These are phyloP conservation scores for Ypsolopha scabrella DNA, from an alignment of 2,888 invertebrate species.

Conservation along the genomic window DNA sequence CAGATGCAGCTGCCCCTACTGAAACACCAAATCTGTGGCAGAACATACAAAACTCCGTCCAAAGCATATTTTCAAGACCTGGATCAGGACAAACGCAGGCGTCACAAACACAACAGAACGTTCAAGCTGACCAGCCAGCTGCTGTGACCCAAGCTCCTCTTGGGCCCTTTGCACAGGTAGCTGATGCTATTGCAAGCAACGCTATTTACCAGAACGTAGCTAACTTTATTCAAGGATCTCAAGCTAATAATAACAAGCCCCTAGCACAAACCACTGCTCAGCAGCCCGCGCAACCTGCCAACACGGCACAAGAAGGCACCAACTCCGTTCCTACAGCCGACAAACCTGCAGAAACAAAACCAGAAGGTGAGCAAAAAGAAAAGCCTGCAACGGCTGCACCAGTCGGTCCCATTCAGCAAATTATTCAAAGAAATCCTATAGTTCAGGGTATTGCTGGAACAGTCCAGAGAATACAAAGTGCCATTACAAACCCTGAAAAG, in stretches of 20 bases:
- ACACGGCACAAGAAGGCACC: conserved; percentile 10
- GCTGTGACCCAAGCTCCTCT: conserved; percentile 8
- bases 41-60: conserved; percentile 16
- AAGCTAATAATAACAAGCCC: neutral
- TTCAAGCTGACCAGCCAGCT: conserved; percentile 7
- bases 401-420: conserved; percentile 26
- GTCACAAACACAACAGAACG: neutral
- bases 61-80: conserved; percentile 14
- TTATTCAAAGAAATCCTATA: conserved; percentile 33
- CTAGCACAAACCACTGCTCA: neutral
- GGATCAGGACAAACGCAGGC: neutral
- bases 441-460: conserved; percentile 30
- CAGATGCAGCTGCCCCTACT: conserved; percentile 14
- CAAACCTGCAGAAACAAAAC: conserved; percentile 8
- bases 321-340: conserved; percentile 12
- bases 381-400: conserved; percentile 4
- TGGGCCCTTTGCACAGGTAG: conserved; percentile 30
- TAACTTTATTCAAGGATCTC: conserved; percentile 11
- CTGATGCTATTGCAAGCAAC: conserved; percentile 26
- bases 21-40: conserved; percentile 16
- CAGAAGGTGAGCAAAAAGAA: neutral
- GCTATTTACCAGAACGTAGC: conserved; percentile 10
- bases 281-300: conserved; percentile 3
- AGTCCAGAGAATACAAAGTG: conserved; percentile 29
- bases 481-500: conserved; percentile 27